Conservation (phyloP, 2,888 invertebrate species). For the Listrodromus nycthemerus region DNA sequence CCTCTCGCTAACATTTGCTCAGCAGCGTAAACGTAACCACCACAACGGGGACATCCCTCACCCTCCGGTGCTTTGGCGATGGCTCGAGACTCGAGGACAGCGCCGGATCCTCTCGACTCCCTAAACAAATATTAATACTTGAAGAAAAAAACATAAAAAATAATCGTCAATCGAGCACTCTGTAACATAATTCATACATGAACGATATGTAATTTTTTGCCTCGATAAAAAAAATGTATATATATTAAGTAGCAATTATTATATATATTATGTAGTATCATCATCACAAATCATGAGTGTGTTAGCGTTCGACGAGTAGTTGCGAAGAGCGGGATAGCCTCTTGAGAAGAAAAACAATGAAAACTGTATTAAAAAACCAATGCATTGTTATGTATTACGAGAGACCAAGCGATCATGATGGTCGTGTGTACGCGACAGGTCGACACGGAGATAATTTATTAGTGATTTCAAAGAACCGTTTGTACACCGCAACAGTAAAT, state of each 20-base stretch:
- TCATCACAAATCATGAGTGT: slow-evolving; percentile 54
- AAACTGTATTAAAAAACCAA: slow-evolving; percentile 12
- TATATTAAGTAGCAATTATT: slow-evolving; percentile 27
- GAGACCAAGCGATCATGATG: slow-evolving; percentile 27
- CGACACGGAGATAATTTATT: slow-evolving; percentile 20
- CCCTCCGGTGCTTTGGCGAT: slow-evolving; percentile 94
- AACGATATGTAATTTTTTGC: slow-evolving; percentile 23
- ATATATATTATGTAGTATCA: slow-evolving; percentile 42
- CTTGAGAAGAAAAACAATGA: slow-evolving; percentile 20
- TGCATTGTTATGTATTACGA: slow-evolving; percentile 18
- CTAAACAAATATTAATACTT: slow-evolving; percentile 71
- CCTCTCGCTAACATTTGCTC: slow-evolving; percentile 97
- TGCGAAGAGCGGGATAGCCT: slow-evolving; percentile 61
- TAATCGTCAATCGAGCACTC: slow-evolving; percentile 21
- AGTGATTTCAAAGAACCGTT: slow-evolving; percentile 54
- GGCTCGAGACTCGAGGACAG: slow-evolving; percentile 89
- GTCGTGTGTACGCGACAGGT: slow-evolving; percentile 8
- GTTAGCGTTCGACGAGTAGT: slow-evolving; percentile 56
- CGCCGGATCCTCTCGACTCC: slow-evolving; percentile 82
- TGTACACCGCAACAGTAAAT: slow-evolving; percentile 28
- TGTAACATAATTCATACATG: slow-evolving; percentile 10
- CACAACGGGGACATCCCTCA: slow-evolving; percentile 95
- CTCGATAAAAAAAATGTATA: slow-evolving; percentile 19
- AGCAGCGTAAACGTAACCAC: slow-evolving; percentile 95
- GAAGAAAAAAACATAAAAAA: slow-evolving; percentile 58